Evolutionary conservation across 2,113 vertebrate genomes (phyloP), one percentile per base, ranked within the genome.

Genomic region (Bos indicus): DNA sequence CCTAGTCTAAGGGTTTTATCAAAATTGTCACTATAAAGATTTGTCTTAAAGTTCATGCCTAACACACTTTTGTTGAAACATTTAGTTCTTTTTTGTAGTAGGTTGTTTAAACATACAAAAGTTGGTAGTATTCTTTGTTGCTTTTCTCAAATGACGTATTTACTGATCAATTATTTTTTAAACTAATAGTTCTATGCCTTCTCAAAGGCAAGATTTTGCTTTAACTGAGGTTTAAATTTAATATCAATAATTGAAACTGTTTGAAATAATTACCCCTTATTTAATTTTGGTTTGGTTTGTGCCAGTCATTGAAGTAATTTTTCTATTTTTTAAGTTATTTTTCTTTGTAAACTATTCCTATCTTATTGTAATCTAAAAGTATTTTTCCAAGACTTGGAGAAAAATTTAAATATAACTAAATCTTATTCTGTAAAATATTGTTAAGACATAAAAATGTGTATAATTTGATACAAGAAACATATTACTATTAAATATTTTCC

Each of bases 1-100:
- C 17, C n/a, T 78, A 85, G 71, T 94, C 91, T 95, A 57, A 98
- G 97, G 62, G 54, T 64, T 91, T 92, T 96, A 85, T 30, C 83
- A 51, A 82, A 91, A 21, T 48, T 62, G 23, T 16, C 56, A 88
- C 8, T 91, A 60, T 67, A 94, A 60, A 93, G 84, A 46, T 91
- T 96, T 96, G 23, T 88, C 7, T 15, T 83, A 77, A 95, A 98
- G 81, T 62, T 40, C 33, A 54, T 92, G 16, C 62, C 46, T 64
- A 85, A 62, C 36, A 48, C 17, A 78, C 12, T 95, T 88, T 13
- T 92, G 28, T 96, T 97, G 90, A 95, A 94, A 94, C 30, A 89
- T 56, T 85, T 57, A 60, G 51, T 88, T 94, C 11, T 57, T 86
- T 83, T 87, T 88, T 93, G 40, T 78, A 83, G 46, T 87, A 86